Percentiles rank a stretch among this genome's conserved stretches.
Evolutionary conservation across 2,113 vertebrate genomes (phyloP).

Genomic region (Phalacrocorax pelagicus): DNA sequence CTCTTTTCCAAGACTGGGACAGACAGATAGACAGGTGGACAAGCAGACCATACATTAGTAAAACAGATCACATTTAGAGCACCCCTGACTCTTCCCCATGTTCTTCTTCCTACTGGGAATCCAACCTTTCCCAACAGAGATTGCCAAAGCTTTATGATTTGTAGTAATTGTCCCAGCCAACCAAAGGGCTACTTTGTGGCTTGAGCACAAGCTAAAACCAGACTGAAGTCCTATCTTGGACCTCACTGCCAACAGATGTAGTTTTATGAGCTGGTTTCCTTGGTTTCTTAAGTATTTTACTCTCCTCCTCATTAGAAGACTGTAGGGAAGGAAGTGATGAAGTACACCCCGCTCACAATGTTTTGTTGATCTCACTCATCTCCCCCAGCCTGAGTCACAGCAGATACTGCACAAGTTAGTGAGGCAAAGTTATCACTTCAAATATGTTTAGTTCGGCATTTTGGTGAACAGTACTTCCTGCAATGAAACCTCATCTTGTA

Average conservation of each 20-base stretch:
- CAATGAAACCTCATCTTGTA: neutral
- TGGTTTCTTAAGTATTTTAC: neutral
- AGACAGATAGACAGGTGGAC: neutral
- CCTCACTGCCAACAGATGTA: neutral
- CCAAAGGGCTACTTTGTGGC: neutral
- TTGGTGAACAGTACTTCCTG: neutral
- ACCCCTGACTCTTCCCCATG: neutral
- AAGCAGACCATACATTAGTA: neutral
- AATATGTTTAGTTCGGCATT: neutral
- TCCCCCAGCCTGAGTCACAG: neutral
- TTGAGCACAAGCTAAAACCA: neutral
- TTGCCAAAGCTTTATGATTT: neutral
- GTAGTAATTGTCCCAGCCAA: neutral
- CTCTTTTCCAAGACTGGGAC: neutral
- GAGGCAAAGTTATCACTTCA: neutral
- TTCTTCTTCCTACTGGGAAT: neutral
- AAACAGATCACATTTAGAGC: neutral
- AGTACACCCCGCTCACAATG: neutral
- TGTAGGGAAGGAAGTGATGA: neutral
- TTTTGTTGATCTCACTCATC: neutral
- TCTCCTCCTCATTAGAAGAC: neutral
- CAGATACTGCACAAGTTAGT: neutral
- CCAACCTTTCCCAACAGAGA: neutral
- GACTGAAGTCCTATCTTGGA: neutral
- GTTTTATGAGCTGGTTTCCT: neutral